A percentile compares a stretch with the other conserved stretches of the same genome.
Evolutionary conservation across 2,888 invertebrate genomes (phyloP).

Genomic region (Nomada ferruginata): DNA sequence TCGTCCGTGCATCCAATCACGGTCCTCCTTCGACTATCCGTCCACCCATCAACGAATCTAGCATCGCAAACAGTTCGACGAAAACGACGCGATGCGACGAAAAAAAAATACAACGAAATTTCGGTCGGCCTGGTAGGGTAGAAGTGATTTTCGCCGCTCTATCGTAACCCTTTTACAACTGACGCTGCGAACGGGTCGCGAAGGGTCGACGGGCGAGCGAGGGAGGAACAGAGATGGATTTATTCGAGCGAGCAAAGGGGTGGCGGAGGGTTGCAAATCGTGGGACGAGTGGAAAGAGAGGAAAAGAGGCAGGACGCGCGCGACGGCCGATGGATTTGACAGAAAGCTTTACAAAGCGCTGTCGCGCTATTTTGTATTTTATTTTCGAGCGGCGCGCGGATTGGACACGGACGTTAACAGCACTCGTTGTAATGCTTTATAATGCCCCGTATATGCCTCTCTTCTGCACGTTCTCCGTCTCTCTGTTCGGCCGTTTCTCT

Average conservation of each 20-base stretch:
- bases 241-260: conserved; percentile 37
- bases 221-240: conserved; percentile 52
- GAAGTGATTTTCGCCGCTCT: conserved; percentile 62
- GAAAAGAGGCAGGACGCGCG: conserved; percentile 67
- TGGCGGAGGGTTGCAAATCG: conserved; percentile 18
- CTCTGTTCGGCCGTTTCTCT: conserved; percentile 10
- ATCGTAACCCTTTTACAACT: conserved; percentile 61
- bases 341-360: conserved; percentile 80
- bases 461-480: conserved; percentile 6
- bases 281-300: conserved; percentile 48
- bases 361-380: conserved; percentile 81
- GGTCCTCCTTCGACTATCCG: background rate
- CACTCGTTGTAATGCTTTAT: conserved; percentile 82
- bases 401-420: conserved; percentile 83
- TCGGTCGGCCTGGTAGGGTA: background rate
- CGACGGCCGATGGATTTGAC: conserved; percentile 79
- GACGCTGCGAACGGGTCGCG: conserved; percentile 40
- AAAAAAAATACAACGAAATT: conserved; percentile 8
- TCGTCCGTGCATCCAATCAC: conserved; percentile 35
- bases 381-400: conserved; percentile 78
- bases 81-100: background rate
- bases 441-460: conserved; percentile 71
- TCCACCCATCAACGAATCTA: background rate
- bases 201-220: conserved; percentile 32
- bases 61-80: background rate